A percentile compares a stretch with the other conserved stretches of the same genome.
phyloP scores from a whole-genome alignment of 2,113 vertebrate species.

The Laticauda laticaudata region DNA sequence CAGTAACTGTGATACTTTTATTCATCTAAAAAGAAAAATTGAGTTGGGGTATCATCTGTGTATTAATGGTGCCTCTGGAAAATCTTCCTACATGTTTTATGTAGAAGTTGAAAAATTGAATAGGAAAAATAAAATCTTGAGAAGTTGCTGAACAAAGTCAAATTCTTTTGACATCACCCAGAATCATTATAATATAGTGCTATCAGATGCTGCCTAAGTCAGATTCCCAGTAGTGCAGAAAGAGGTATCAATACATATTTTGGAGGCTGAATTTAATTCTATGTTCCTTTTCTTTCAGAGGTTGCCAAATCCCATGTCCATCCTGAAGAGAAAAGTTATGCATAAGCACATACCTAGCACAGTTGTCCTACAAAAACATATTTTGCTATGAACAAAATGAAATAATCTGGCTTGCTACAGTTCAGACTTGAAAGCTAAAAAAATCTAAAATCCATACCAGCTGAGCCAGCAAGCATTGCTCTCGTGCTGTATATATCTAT shows the following conservation, averaged over 20 bases:
- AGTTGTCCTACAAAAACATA: not conserved
- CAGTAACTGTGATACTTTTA: not conserved
- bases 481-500: not conserved
- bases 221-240: not conserved
- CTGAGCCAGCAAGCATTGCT: not conserved
- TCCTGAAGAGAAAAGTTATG: not conserved
- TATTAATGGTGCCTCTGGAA: not conserved
- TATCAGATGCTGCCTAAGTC: not conserved
- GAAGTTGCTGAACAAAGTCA: not conserved
- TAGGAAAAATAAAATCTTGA: not conserved
- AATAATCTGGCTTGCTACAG: not conserved
- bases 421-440: not conserved
- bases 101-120: not conserved
- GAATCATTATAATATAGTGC: not conserved
- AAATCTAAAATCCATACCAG: not conserved
- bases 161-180: not conserved
- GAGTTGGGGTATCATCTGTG: not conserved
- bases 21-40: not conserved
- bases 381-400: not conserved
- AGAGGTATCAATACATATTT: not conserved
- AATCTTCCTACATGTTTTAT: not conserved
- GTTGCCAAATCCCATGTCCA: not conserved
- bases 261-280: not conserved
- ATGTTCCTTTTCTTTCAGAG: not conserved
- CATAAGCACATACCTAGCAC: not conserved